Base-by-base conservation (phyloP, 2,888 invertebrate genomes). In the Onthophagus sagittarius region DNA sequence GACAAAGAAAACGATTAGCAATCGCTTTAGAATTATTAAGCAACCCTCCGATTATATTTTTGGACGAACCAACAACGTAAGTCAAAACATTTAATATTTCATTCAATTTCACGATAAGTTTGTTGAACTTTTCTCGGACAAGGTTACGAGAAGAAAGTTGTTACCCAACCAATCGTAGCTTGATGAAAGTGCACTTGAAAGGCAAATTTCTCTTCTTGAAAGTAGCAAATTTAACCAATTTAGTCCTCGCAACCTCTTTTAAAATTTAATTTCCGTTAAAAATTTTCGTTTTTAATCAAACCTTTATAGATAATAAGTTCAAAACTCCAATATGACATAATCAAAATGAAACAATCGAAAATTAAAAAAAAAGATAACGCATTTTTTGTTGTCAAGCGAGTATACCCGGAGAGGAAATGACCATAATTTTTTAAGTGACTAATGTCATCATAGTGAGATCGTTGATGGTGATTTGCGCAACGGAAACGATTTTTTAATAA, bases 1-100 rank as follows among this genome's bases (percentile, higher is more conserved):
- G 98, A 0, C 98, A 98, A 86, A 92, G 92, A 81, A 98, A 98
- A 84, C 89, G 98, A 79, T 89, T 98, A 33, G 96, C 97, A 14
- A 97, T 98, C 72, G 98, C 98, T 1, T 86, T 97, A 82, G 98
- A 98, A 85, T 89, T 98, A 76, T 93, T 98, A 77, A 97, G 95
- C 86, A 98, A 98, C 85, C 98, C 98, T 4, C 94, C 96, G 13
- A 92, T 98, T 74, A 93, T 98, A 92, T 98, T 97, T 85, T 90
- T 98, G 62, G 97, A 98, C 83, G 97, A 98, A 85, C 97, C 97
- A 0, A 98, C 97, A 6, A 97, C 97, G 92, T 92, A 86, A 88
- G 90, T 83, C 71, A 70, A 11, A 13, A 4, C 63, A 63, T n/a
- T n/a, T n/a, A n/a, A n/a, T n/a, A n/a, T n/a, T 62, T 13, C 13